Percentiles rank a stretch among this genome's conserved stretches.
phyloP scores from a whole-genome alignment of 2,888 invertebrate genomes.

The Drosophila affinis region DNA sequence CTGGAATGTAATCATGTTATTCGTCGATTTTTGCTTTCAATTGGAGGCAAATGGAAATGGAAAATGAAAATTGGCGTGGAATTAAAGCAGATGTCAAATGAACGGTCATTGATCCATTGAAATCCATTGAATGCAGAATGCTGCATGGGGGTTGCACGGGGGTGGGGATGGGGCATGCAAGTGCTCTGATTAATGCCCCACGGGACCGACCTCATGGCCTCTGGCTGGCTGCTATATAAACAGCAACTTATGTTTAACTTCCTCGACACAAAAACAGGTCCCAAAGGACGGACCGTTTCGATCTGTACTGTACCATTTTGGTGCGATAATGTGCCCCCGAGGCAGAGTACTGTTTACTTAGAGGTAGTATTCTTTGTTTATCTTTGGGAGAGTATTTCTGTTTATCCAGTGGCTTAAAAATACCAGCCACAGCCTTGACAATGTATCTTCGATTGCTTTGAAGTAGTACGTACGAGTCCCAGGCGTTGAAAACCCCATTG shows the following conservation, averaged over 20 bases:
- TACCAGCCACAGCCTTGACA: slow-evolving; percentile 27
- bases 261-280: slow-evolving; percentile 21
- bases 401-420: slow-evolving; percentile 45
- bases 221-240: slow-evolving; percentile 41
- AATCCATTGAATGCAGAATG: slow-evolving; percentile 3
- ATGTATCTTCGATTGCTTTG: slow-evolving; percentile 26
- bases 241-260: slow-evolving; percentile 54
- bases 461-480: slow-evolving; percentile 3
- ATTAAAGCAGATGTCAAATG: slow-evolving; percentile 67
- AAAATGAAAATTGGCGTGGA: slow-evolving; percentile 39
- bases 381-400: slow-evolving; percentile 39
- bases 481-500: slow-evolving; percentile 11
- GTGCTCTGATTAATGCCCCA: slow-evolving; percentile 61
- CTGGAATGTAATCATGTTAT: slow-evolving; percentile 40
- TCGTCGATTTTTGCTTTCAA: slow-evolving; percentile 40
- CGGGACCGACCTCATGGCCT: slow-evolving; percentile 36
- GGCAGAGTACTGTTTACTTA: slow-evolving; percentile 28
- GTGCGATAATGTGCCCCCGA: slow-evolving; percentile 18
- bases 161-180: slow-evolving; percentile 15
- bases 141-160: not conserved
- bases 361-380: slow-evolving; percentile 48
- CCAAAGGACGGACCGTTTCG: slow-evolving; percentile 37
- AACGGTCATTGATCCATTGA: slow-evolving; percentile 62
- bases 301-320: slow-evolving; percentile 24
- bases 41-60: slow-evolving; percentile 37